phyloP scores from a whole-genome alignment of 2,797 vertebrate species.

The Schizothorax lantsangensis region DNA sequence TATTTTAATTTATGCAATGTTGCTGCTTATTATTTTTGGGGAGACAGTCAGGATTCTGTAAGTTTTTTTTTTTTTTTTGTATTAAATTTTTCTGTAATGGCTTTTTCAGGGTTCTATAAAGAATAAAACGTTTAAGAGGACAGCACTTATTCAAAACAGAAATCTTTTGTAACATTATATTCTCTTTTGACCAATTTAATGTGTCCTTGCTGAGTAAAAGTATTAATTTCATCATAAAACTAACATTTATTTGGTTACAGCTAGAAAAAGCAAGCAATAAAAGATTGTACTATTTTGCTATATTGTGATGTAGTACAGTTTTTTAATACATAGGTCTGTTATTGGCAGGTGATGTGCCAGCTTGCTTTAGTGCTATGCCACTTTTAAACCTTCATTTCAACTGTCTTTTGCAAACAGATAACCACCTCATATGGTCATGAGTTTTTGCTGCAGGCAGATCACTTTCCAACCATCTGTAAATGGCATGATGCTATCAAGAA shows the following conservation, averaged over 20 bases:
- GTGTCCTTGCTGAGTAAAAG: background rate
- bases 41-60: background rate
- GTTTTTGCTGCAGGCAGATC: slow-evolving; percentile 90
- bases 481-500: slow-evolving; percentile 91
- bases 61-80: no score
- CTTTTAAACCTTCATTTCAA: slow-evolving; percentile 73
- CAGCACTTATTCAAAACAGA: background rate
- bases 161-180: background rate
- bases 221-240: background rate
- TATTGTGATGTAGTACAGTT: background rate
- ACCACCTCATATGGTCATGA: slow-evolving; percentile 89
- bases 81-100: no score
- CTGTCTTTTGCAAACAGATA: slow-evolving; percentile 77
- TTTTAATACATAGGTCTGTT: background rate
- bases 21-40: background rate
- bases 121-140: background rate
- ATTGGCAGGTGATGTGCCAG: no score
- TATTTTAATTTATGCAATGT: background rate
- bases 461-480: slow-evolving; percentile 84
- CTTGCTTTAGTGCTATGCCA: background rate
- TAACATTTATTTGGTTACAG: no score
- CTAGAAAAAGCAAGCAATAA: no score
- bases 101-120: background rate
- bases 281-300: background rate
- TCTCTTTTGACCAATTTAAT: background rate